These are phyloP conservation scores for Cheiracanthium punctorium DNA, from an alignment of 2,888 invertebrate genomes.

Conservation along the genomic window DNA sequence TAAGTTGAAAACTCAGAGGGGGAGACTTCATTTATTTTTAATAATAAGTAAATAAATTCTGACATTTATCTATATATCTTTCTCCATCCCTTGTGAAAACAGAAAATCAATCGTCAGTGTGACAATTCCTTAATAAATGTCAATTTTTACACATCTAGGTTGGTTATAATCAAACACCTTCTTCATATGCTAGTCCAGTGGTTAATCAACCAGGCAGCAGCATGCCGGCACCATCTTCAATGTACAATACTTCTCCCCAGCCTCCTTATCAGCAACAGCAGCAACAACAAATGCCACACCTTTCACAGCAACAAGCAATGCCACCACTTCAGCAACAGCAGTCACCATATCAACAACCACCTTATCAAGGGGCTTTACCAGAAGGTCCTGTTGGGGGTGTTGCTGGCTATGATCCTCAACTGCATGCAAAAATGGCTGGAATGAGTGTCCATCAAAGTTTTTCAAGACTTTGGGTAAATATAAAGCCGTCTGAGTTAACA, in stretches of 20 bases:
- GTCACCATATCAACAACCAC: background rate
- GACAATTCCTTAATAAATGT: too few relatives aligned
- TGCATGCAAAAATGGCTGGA: slow-evolving; percentile 69
- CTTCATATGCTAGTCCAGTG: slow-evolving; percentile 52
- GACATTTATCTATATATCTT: too few relatives aligned
- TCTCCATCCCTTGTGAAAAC: too few relatives aligned
- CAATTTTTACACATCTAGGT: slow-evolving; percentile 16
- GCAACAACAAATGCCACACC: background rate
- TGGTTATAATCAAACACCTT: slow-evolving; percentile 54
- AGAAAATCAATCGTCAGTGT: too few relatives aligned
- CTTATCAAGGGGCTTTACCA: slow-evolving; percentile 28
- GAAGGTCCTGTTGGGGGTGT: slow-evolving; percentile 70
- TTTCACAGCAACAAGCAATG: background rate
- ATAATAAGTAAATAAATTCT: too few relatives aligned
- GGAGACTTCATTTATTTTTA: too few relatives aligned
- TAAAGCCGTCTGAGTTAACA: too few relatives aligned
- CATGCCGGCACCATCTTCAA: background rate
- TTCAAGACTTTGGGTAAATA: slow-evolving; percentile 62
- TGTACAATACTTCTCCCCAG: slow-evolving; percentile 34
- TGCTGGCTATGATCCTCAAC: slow-evolving; percentile 65
- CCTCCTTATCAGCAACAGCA: slow-evolving; percentile 30
- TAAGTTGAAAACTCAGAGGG: too few relatives aligned
- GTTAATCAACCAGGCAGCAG: slow-evolving; percentile 35
- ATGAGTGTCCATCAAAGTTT: slow-evolving; percentile 64
- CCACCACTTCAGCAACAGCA: slow-evolving; percentile 2